Evolutionary conservation across 2,888 invertebrate species (phyloP), one percentile per base, ranked within the genome.

Genomic region (Cantharis lateralis): DNA sequence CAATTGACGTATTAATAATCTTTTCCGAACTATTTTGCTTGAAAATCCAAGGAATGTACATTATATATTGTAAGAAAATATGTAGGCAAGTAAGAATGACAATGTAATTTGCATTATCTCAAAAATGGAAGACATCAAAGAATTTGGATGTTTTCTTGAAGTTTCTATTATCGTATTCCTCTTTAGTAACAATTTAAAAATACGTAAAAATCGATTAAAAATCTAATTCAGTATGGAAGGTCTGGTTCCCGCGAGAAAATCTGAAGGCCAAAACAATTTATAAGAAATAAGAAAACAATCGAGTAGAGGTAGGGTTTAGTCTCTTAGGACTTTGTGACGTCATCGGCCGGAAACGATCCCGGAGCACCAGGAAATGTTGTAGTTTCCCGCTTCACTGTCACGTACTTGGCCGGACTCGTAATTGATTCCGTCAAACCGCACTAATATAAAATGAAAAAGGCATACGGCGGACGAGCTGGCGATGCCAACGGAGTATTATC

Each of bases 211-310:
- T 79, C 75, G 76, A 84, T 83, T 84, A 83, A 83, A 85, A 84
- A 84, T 82, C 84, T 84, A 84, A 85, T 86, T 85, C 83, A 82
- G 84, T 83, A 83, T 84, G 82, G 84, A 85, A 86, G 78, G 70
- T 83, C 85, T 83, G 73, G 77, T 75, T 82, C 85, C 81, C 85
- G 68, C 68, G 82, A 80, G 85, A 81, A 77, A 80, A 78, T 82
- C 84, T 84, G 82, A 83, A 83, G 82, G 82, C 81, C 83, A 84
- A 86, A 87, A 86, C 86, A 86, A 86, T 87, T 86, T 86, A 85
- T 86, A 85, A 85, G 86, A 86, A 87, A 87, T 86, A 84, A 84
- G 85, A 85, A 86, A 86, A 85, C 87, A 87, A 87, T 87, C 82
- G 86, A 85, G 83, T 85, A 82, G 84, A 85, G 84, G 83, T 83